Percentiles rank a stretch among this genome's conserved stretches.
These are phyloP conservation scores for Boloria euphrosyne DNA, from an alignment of 2,888 invertebrate species.

Conservation along the genomic window DNA sequence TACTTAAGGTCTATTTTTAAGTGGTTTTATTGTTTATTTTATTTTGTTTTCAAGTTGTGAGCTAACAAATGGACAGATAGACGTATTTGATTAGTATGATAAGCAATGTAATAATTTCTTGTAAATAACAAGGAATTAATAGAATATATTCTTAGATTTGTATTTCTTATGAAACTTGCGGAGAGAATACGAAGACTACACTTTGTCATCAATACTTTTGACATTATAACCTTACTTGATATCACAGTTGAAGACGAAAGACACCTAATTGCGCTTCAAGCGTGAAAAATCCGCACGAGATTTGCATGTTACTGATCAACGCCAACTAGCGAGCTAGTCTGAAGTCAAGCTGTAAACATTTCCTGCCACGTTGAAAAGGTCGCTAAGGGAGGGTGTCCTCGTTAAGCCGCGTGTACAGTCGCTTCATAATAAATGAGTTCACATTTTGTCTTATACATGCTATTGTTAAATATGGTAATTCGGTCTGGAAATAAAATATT, in stretches of 20 bases:
- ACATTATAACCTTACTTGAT: background rate
- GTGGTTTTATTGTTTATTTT: too few relatives aligned
- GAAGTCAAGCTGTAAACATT: slow-evolving; percentile 33
- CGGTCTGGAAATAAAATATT: background rate
- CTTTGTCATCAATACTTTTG: background rate
- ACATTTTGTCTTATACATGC: background rate
- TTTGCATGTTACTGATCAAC: slow-evolving; percentile 23
- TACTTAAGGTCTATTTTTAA: too few relatives aligned
- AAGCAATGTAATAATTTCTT: too few relatives aligned
- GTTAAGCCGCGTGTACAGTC: slow-evolving; percentile 31
- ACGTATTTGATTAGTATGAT: too few relatives aligned
- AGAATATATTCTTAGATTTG: too few relatives aligned
- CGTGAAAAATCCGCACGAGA: slow-evolving; percentile 18
- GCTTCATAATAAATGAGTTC: slow-evolving; percentile 16
- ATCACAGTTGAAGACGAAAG: slow-evolving; percentile 7
- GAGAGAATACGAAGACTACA: too few relatives aligned
- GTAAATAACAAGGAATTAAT: too few relatives aligned
- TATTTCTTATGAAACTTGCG: too few relatives aligned
- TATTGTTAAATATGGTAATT: background rate
- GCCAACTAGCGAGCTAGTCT: slow-evolving; percentile 13
- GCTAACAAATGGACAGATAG: too few relatives aligned
- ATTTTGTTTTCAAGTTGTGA: too few relatives aligned
- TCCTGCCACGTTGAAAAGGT: slow-evolving; percentile 36
- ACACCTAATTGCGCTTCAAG: slow-evolving; percentile 15
- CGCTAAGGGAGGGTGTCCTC: slow-evolving; percentile 27